Percentiles rank a stretch among this genome's conserved stretches.
These are phyloP conservation scores for Ivindomyrus marchei DNA, from an alignment of 2,113 vertebrate genomes.

Conservation along the genomic window DNA sequence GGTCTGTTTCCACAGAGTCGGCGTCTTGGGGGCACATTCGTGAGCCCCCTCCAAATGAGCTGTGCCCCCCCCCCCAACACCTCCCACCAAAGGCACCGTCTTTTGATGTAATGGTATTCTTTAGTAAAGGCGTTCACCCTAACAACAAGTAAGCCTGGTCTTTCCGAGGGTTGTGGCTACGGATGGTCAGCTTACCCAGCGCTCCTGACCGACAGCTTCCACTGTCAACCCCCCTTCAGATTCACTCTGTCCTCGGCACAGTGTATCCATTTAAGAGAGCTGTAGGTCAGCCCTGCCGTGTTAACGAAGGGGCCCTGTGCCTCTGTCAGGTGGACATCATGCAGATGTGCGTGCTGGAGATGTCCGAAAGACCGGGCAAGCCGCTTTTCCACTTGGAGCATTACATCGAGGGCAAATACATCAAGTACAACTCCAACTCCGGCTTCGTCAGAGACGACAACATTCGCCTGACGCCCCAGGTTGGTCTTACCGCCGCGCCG, in stretches of 20 bases:
- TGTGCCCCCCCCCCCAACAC: too few species aligned
- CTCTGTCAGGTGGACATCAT: constrained; percentile 86
- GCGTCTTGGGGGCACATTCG: neutral
- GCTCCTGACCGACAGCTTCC: neutral
- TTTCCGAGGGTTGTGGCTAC: neutral
- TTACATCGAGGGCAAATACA: constrained; percentile 97
- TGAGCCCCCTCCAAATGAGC: neutral
- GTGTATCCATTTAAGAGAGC: neutral
- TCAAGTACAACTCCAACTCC: constrained; percentile 98
- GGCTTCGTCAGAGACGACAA: constrained; percentile 92
- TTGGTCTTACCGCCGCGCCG: constrained; percentile 33
- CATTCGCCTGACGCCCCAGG: constrained; percentile 94
- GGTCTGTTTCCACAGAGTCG: neutral
- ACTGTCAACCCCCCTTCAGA: neutral
- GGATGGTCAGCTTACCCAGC: neutral
- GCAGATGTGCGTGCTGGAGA: constrained; percentile 89
- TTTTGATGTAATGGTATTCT: neutral
- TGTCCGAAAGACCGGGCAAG: constrained; percentile 68
- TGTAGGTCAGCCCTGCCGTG: neutral
- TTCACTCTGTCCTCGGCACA: neutral
- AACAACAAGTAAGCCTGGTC: neutral
- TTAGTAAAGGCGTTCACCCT: neutral
- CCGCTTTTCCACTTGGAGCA: constrained; percentile 93
- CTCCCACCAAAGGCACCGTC: neutral
- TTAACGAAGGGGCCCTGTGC: neutral